Base-by-base conservation (phyloP, 2,113 vertebrate species). In the Mustela lutreola region DNA sequence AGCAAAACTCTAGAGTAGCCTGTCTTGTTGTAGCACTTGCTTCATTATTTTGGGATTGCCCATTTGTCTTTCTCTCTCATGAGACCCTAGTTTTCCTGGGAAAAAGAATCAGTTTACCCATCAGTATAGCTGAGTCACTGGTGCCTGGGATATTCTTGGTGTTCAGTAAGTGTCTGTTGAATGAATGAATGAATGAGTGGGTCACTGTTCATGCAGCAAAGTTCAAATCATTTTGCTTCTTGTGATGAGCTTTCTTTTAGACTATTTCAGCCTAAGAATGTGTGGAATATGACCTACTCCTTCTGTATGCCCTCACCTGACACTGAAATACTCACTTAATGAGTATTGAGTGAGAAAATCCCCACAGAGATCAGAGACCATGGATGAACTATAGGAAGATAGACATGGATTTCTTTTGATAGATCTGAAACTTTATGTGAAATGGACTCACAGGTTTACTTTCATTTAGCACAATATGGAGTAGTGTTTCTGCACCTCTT, bases 191-290 rank as follows among this genome's bases (percentile, higher is more conserved):
- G 84, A 81, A 58, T 65, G 84, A 85, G 7, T 39, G 45, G 50
- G 58, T 81, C 39, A 70, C 33, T 92, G 26, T 91, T 95, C 36
- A 33, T 93, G 56, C 24, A 71, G 80, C 71, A n/a, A 76, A 94
- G 42, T 89, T 83, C 85, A 75, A 39, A 90, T 94, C 9, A 65
- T 71, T 94, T 94, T 89, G 63, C 33, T 92, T 95, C 62, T 95
- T 92, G 36, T 78, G 31, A 75, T 95, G 28, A 62, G 24, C 63
- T 85, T 89, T 88, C 48, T 94, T 56, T 79, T 45, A 36, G 63
- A 91, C 39, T 85, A 50, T 92, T 92, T 86, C 11, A 85, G 42
- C 67, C 67, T 79, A 26, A 71, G 65, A 45, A 62, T 81, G 8
- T 63, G 12, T 81, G 71, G 36, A 19, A 75, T 89, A 33, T 50